Evolutionary conservation across 2,113 vertebrate species (phyloP), one percentile per base, ranked within the genome.

Genomic region (Lycaon pictus): DNA sequence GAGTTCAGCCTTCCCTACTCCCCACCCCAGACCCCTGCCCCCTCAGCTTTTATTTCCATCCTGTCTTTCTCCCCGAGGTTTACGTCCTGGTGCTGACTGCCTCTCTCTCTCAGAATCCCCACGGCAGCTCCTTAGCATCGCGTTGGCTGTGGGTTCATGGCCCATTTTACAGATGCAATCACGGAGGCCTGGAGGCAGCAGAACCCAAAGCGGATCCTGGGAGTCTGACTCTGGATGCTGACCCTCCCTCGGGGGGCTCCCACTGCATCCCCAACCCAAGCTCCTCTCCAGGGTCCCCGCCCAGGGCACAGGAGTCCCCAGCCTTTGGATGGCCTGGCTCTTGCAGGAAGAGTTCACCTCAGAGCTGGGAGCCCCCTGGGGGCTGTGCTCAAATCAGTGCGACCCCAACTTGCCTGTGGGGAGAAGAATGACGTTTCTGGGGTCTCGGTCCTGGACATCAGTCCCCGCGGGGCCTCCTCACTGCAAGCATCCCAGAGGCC

Each of bases 201-300:
- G 53, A 88, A 20, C 3, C 60, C 22, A 1, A 62, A 56, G 15
- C 2, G 51, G 51, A 69, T 48, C 2, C 25, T 35, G 63, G 32
- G 9, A 37, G 17, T 72, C 71, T 72, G 69, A 58, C 17, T 56
- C 3, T 22, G 27, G n/a, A 65, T 35, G 27, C 56, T 37, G 69
- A 19, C 29, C 53, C 22, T 60, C 0, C 58, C 13, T 60, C 0
- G 0, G 7, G 13, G 5, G 69, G 22, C 25, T 58, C 25, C 76
- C 9, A 8, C 35, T 48, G 62, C 1, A 0, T 20, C 32, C 25
- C 27, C 51, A 55, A n/a, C 27, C n/a, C 81, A 32, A 72, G 29
- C 17, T 22, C 10, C 35, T 20, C 4, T 1, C 83, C 20, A 29
- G 71, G 29, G 55, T 88, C 53, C 13, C 55, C 32, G 13, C 19